Base-by-base conservation (phyloP, 2,888 invertebrate species). In the Tuta absoluta region DNA sequence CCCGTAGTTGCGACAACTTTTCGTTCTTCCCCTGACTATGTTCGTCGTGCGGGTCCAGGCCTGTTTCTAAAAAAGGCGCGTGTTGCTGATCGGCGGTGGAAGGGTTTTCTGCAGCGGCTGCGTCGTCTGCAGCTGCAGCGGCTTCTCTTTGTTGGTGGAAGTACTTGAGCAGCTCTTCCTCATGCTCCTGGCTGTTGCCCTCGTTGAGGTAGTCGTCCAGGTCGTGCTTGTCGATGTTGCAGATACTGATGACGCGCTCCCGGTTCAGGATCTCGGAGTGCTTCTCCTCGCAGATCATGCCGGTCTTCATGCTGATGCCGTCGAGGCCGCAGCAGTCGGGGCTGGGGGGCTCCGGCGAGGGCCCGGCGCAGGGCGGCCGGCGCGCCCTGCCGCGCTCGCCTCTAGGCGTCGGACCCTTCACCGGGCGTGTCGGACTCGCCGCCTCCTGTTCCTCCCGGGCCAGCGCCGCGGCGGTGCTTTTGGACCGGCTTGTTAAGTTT, bases 91-190 rank as follows among this genome's bases (percentile, higher is more conserved):
- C 48, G 38, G 12, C 23, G 33, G 8, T 10, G 33, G 33, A 33
- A 10, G 33, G 33, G 33, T 33, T 33, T 5, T 33, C 33, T 4
- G 5, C 3, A 2, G 74, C 73, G 62, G 71, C 64, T 48, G 74
- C 72, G 19, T 74, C 78, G 74, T 83, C 67, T 3, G 75, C 73
- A n/a, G 86, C 85, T 71, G 84, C 81, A 11, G 74, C 73, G 62
- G 71, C 82, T 24, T 60, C 19, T 86, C 85, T n/a, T 19, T 49
- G 28, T 4, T 33, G 48, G 78, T 94, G 95, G 85, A 96, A 96
- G 88, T 96, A 97, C 87, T 96, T 95, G 82, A 96, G 92, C 74
- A 97, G 87, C 86, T 97, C 97, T 79, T 96, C 96, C 79, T 96
- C 96, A 83, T 97, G 96, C 78, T 95, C 96, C 76, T 95, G 96